Percentiles rank a stretch among this genome's conserved stretches.
These are phyloP conservation scores for Neosilurus hyrtlii DNA, from an alignment of 2,797 vertebrate genomes.

Conservation along the genomic window DNA sequence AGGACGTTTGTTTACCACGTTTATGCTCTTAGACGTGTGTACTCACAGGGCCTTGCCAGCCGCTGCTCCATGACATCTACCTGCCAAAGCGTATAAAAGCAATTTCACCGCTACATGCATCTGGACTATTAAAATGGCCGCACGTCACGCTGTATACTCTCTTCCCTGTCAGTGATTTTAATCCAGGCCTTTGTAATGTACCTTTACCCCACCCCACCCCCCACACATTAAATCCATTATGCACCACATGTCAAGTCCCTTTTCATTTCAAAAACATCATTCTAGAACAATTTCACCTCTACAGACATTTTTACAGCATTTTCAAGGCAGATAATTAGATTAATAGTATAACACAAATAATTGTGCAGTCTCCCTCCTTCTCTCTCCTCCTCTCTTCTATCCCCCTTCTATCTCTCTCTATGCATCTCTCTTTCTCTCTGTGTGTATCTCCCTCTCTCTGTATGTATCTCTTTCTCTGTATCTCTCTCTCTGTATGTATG, in stretches of 20 bases:
- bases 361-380: not conserved
- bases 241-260: not conserved
- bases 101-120: constrained; percentile 72
- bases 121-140: constrained; percentile 67
- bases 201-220: not conserved
- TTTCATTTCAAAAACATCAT: not conserved
- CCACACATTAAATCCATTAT: constrained; percentile 4
- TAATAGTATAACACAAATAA: not conserved
- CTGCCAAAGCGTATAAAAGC: constrained; percentile 74
- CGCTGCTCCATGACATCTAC: constrained; percentile 70
- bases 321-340: not conserved
- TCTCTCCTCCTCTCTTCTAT: not conserved
- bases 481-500: too few relatives aligned
- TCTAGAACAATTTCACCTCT: not conserved
- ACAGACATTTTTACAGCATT: not conserved
- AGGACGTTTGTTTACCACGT: constrained; percentile 72
- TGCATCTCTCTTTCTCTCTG: not conserved
- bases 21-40: constrained; percentile 76
- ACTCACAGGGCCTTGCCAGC: constrained; percentile 72
- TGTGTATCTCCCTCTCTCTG: too few relatives aligned
- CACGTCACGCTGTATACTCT: constrained; percentile 43
- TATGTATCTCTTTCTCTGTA: too few relatives aligned
- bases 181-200: constrained; percentile 20
- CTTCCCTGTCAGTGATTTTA: constrained; percentile 3
- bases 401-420: not conserved